Percentiles rank a stretch among this genome's conserved stretches.
phyloP scores from a whole-genome alignment of 2,797 vertebrate species.

The Myotis pilosus region DNA sequence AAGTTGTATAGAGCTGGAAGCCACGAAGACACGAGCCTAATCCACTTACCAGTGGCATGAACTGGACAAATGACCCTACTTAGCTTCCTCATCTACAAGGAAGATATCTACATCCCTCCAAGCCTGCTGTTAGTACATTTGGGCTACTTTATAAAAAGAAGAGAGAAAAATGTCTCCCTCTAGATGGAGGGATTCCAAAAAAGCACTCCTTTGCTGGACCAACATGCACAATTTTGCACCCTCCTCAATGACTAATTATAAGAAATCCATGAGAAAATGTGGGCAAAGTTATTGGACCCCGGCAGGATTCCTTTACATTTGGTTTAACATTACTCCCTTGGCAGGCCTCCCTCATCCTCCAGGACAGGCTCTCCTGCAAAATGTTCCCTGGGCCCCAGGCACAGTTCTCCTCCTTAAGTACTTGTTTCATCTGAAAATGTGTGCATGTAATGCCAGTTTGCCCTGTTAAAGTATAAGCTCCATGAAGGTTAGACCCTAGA shows the following conservation, averaged over 20 bases:
- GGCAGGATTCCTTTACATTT: neutral
- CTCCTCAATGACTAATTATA: neutral
- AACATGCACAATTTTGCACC: neutral
- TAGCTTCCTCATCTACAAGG: neutral
- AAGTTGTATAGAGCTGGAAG: neutral
- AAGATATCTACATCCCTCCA: neutral
- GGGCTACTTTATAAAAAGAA: neutral
- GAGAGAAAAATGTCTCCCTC: neutral
- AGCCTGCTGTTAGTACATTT: neutral
- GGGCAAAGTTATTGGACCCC: neutral
- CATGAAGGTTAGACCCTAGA: neutral
- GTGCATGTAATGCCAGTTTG: neutral
- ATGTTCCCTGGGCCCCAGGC: neutral
- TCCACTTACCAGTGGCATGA: neutral
- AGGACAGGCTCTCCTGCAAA: neutral
- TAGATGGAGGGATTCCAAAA: neutral
- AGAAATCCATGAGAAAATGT: neutral
- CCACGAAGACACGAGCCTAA: neutral
- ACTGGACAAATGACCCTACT: neutral
- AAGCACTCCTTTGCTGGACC: neutral
- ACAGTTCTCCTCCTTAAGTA: neutral
- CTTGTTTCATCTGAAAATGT: neutral
- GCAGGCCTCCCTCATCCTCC: neutral
- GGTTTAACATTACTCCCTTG: neutral
- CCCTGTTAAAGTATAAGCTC: neutral